Conservation (phyloP, 2,888 invertebrate genomes). For the Epistrophella euchroma region DNA sequence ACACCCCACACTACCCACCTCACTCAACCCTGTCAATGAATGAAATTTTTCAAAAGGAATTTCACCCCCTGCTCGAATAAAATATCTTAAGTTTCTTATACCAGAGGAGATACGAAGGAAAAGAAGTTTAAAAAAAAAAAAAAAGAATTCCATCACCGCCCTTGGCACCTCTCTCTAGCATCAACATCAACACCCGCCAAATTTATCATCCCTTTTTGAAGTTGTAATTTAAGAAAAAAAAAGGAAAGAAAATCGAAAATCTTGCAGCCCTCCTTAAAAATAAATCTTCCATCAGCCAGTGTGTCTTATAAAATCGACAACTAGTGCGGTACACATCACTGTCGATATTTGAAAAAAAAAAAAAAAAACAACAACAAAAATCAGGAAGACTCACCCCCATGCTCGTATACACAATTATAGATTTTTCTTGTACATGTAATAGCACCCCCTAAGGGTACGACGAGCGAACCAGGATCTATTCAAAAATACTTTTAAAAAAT, state of each 20-base stretch:
- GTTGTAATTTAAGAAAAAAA: slow-evolving; percentile 32
- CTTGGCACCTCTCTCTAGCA: slow-evolving; percentile 52
- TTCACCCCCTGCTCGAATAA: slow-evolving; percentile 48
- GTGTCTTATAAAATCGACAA: slow-evolving; percentile 71
- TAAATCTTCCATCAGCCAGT: slow-evolving; percentile 67
- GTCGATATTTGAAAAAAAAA: slow-evolving; percentile 59
- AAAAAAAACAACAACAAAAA: slow-evolving; percentile 17
- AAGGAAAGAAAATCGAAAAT: slow-evolving; percentile 24
- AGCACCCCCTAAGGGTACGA: slow-evolving; percentile 45
- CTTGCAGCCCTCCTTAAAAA: slow-evolving; percentile 62
- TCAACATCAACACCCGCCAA: slow-evolving; percentile 70
- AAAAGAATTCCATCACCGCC: slow-evolving; percentile 61
- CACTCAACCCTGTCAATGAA: slow-evolving; percentile 51
- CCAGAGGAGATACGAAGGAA: slow-evolving; percentile 31
- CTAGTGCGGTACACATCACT: slow-evolving; percentile 45
- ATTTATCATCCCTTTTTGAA: slow-evolving; percentile 71
- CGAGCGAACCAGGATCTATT: slow-evolving; percentile 55
- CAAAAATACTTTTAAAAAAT: slow-evolving; percentile 66
- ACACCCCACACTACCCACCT: neutral
- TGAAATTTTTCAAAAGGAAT: slow-evolving; percentile 62
- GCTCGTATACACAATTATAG: slow-evolving; percentile 68
- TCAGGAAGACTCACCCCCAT: slow-evolving; percentile 27
- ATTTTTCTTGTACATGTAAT: slow-evolving; percentile 70
- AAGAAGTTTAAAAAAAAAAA: slow-evolving; percentile 33
- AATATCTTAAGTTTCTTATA: slow-evolving; percentile 67